Evolutionary conservation across 2,113 vertebrate species (phyloP).

Genomic region (Ameiurus melas): DNA sequence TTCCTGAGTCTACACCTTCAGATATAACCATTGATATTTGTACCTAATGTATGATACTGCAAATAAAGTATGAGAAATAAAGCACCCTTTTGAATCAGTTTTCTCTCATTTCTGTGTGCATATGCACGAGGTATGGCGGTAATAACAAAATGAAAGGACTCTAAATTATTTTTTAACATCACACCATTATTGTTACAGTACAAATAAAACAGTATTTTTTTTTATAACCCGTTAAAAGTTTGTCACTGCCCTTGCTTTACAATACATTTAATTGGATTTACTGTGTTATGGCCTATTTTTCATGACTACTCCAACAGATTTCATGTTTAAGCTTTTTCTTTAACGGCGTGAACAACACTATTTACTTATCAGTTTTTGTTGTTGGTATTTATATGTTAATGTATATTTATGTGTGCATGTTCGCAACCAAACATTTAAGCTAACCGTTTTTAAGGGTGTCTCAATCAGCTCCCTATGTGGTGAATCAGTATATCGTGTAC

Average conservation of each 20-base stretch:
- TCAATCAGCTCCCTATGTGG: too few species aligned
- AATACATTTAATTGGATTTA: not conserved
- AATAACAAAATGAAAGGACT: not conserved
- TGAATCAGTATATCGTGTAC: too few species aligned
- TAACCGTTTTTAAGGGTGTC: too few species aligned
- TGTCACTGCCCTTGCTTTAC: not conserved
- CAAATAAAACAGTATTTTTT: not conserved
- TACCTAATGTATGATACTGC: conserved; percentile 78
- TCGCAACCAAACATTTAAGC: too few species aligned
- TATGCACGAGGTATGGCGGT: not conserved
- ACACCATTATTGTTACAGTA: not conserved
- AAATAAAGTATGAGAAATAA: conserved; percentile 65
- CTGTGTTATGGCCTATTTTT: not conserved
- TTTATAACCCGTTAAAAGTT: not conserved
- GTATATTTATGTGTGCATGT: too few species aligned
- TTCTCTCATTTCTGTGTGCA: not conserved
- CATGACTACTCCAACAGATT: not conserved
- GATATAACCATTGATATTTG: conserved; percentile 72
- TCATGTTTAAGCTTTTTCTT: not conserved
- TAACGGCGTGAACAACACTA: not conserved
- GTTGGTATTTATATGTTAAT: too few species aligned
- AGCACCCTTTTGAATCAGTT: not conserved
- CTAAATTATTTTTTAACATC: not conserved
- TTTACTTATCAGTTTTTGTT: not conserved
- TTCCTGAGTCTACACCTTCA: conserved; percentile 65